phyloP scores from a whole-genome alignment of 2,888 invertebrate species.

The Teleogryllus oceanicus region DNA sequence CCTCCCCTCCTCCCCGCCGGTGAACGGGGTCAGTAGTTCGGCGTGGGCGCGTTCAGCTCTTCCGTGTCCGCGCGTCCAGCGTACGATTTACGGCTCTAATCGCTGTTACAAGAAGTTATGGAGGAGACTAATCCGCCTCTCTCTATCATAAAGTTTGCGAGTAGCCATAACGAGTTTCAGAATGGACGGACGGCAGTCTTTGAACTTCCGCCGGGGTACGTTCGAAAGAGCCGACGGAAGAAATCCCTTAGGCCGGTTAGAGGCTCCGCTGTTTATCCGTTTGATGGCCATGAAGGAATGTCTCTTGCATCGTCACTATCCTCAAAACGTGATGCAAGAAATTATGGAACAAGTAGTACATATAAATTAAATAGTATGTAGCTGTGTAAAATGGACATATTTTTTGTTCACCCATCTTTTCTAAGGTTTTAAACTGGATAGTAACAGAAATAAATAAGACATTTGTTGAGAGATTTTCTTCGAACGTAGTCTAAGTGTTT shows the following conservation, averaged over 20 bases:
- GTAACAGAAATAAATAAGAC: too few species aligned
- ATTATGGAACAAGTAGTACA: too few species aligned
- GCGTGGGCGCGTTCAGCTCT: background rate
- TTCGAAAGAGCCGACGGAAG: background rate
- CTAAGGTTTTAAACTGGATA: too few species aligned
- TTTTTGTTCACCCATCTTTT: too few species aligned
- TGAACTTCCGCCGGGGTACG: background rate
- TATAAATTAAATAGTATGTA: too few species aligned
- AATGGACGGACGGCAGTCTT: background rate
- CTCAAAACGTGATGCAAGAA: too few species aligned
- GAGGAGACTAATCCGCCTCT: background rate
- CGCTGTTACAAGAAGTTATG: background rate
- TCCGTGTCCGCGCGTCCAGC: background rate
- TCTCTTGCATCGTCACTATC: too few species aligned
- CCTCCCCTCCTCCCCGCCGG: too few species aligned
- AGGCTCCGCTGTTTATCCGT: background rate
- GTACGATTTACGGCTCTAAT: background rate
- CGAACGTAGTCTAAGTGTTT: too few species aligned
- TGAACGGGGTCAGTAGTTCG: background rate
- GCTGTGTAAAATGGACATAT: too few species aligned
- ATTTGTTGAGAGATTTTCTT: too few species aligned
- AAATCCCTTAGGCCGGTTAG: background rate
- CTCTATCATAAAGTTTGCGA: background rate
- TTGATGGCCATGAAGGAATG: background rate
- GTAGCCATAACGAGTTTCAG: slow-evolving; percentile 3